Percentiles rank a stretch among this genome's conserved stretches.
Evolutionary conservation across 2,113 vertebrate genomes (phyloP).

Genomic region (Rhinogobius similis): DNA sequence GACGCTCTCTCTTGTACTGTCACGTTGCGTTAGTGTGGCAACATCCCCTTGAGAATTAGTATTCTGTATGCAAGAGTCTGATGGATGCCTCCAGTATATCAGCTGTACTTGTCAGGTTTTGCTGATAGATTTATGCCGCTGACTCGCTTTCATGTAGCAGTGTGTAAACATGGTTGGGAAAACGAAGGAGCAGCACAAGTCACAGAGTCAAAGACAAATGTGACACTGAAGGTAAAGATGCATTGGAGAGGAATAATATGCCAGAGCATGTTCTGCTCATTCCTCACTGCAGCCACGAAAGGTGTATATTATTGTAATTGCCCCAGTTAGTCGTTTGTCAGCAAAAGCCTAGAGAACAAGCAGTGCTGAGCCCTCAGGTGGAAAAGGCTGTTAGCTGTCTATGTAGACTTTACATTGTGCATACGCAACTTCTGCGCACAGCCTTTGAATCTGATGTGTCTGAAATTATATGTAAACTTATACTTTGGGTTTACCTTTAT

Average conservation of each 20-base stretch:
- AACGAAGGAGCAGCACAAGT: neutral
- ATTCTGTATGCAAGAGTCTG: constrained; percentile 34
- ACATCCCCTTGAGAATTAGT: constrained; percentile 22
- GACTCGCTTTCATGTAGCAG: constrained; percentile 42
- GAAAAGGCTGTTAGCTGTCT: constrained; percentile 24
- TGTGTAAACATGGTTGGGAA: constrained; percentile 45
- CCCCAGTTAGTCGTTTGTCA: constrained; percentile 59
- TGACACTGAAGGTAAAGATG: constrained; percentile 29
- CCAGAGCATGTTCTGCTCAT: constrained; percentile 57
- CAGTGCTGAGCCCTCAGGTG: constrained; percentile 40
- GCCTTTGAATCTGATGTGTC: constrained; percentile 2
- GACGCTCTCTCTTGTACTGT: constrained; percentile 10
- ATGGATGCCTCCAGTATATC: constrained; percentile 45
- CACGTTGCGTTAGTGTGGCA: constrained; percentile 17
- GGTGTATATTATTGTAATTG: constrained; percentile 72
- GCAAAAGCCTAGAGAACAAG: constrained; percentile 48
- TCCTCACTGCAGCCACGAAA: constrained; percentile 56
- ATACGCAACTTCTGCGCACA: constrained; percentile 6
- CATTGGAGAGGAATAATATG: constrained; percentile 54
- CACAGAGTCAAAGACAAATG: constrained; percentile 33
- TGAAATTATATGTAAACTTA: neutral
- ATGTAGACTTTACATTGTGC: constrained; percentile 36
- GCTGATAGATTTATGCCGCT: constrained; percentile 37
- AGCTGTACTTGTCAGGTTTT: constrained; percentile 25
- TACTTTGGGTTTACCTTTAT: constrained; percentile 84